These are phyloP conservation scores for Steatornis caripensis DNA, from an alignment of 2,113 vertebrate genomes.

Conservation along the genomic window DNA sequence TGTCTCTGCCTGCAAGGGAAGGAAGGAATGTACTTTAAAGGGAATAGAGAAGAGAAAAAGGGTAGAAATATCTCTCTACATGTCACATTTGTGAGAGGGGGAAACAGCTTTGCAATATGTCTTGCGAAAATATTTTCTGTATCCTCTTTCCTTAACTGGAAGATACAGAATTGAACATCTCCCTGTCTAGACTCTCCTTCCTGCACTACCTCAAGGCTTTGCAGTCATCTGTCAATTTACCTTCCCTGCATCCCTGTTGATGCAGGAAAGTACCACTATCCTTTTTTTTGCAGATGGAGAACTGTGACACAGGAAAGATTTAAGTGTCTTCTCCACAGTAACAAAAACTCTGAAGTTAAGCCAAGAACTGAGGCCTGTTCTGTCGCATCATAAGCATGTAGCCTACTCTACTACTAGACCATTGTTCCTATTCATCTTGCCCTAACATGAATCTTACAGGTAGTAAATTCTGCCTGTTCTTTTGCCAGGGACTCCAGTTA, in stretches of 20 bases:
- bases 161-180: not conserved
- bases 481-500: not conserved
- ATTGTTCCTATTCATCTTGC: not conserved
- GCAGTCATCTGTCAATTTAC: not conserved
- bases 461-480: not conserved
- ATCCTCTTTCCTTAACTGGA: not conserved
- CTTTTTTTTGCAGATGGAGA: not conserved
- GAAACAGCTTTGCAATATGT: not conserved
- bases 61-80: not conserved
- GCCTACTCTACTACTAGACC: not conserved
- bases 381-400: not conserved
- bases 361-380: not conserved
- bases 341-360: not conserved
- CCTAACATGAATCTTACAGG: not conserved
- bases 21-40: not conserved
- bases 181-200: not conserved
- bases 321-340: not conserved
- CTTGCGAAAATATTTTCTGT: not conserved
- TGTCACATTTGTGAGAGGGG: not conserved
- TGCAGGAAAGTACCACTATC: not conserved
- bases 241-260: not conserved
- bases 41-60: not conserved
- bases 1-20: not conserved
- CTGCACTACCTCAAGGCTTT: not conserved
- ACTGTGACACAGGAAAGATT: not conserved